These are phyloP conservation scores for Leguminivora glycinivorella DNA, from an alignment of 1,140 invertebrate genomes.

Conservation along the genomic window DNA sequence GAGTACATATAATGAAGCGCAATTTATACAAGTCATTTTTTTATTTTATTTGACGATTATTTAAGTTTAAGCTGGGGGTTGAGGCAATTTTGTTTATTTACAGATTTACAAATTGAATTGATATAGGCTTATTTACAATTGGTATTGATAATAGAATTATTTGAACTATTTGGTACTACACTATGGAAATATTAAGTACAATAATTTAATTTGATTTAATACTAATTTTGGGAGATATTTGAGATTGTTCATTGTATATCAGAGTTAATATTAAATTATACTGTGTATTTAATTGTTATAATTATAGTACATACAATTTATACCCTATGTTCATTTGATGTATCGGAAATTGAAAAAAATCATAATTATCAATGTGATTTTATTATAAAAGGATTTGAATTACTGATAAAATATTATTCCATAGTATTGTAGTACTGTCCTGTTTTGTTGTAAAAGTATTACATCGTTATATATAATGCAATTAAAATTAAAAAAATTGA, in stretches of 20 bases:
- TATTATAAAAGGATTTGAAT: background rate
- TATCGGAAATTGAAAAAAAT: background rate
- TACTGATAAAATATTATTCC: constrained; percentile 2
- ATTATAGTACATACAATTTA: background rate
- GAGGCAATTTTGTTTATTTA: constrained; percentile 37
- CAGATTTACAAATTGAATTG: background rate
- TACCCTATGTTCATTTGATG: background rate
- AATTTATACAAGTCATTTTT: constrained; percentile 35
- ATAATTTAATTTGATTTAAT: background rate
- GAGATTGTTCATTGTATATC: background rate
- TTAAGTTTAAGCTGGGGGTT: constrained; percentile 34
- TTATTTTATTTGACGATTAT: constrained; percentile 37
- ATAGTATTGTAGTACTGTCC: constrained; percentile 1
- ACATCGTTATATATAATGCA: constrained; percentile 18
- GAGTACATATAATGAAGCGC: constrained; percentile 2
- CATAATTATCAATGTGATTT: background rate
- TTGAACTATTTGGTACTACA: constrained; percentile 2
- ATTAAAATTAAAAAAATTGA: constrained; percentile 27
- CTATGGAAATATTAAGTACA: background rate
- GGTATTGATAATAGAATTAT: background rate
- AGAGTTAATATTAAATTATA: background rate
- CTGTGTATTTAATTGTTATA: background rate
- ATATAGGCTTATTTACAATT: constrained; percentile 22
- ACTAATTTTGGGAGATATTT: background rate
- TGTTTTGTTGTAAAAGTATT: constrained; percentile 1